These are phyloP conservation scores for Lutra lutra DNA, from an alignment of 2,797 vertebrate species.

Conservation along the genomic window DNA sequence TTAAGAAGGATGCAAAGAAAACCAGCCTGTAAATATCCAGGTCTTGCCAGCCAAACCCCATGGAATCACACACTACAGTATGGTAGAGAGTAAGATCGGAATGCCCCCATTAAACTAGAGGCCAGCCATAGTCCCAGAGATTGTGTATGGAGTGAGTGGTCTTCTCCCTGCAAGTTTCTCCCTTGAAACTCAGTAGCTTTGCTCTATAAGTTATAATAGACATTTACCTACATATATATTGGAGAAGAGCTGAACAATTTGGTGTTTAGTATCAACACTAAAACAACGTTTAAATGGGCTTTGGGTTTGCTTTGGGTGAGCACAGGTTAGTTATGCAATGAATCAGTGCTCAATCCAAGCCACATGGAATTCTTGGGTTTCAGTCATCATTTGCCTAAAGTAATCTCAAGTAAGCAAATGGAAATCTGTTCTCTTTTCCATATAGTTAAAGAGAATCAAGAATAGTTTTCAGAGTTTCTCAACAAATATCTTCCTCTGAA, in stretches of 20 bases:
- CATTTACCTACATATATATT: not conserved
- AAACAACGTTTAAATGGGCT: not conserved
- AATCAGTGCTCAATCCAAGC: not conserved
- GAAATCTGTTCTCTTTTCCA: not conserved
- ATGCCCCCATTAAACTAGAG: not conserved
- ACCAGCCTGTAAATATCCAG: not conserved
- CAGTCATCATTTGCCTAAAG: slow-evolving; percentile 34
- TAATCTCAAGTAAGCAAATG: not conserved
- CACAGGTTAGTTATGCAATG: not conserved
- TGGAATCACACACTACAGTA: not conserved
- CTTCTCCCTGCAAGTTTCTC: not conserved
- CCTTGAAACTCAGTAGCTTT: not conserved
- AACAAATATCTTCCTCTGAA: not conserved
- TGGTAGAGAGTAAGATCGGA: not conserved
- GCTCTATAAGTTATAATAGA: not conserved
- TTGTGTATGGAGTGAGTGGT: too few relatives aligned
- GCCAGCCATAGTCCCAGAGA: not conserved
- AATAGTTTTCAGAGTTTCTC: not conserved
- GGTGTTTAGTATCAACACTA: not conserved
- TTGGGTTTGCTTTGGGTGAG: slow-evolving; percentile 23
- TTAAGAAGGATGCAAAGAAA: not conserved
- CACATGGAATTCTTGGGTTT: slow-evolving; percentile 16
- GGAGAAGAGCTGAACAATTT: not conserved
- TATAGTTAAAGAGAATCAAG: not conserved
- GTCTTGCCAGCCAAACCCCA: not conserved